These are phyloP conservation scores for Lithosia quadra DNA, from an alignment of 2,888 invertebrate genomes.

Conservation along the genomic window DNA sequence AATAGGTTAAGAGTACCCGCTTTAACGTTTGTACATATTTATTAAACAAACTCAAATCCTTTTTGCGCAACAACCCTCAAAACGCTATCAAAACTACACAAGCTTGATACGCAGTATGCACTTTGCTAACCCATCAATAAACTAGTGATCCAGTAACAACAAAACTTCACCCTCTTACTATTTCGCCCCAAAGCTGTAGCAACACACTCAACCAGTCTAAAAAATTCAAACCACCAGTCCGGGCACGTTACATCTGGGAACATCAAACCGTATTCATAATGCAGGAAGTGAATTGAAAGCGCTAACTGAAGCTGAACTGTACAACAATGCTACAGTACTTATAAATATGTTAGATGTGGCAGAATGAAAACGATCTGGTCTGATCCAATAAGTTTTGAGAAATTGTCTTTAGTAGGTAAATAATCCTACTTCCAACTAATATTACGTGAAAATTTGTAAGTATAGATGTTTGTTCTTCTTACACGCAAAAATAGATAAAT, in stretches of 20 bases:
- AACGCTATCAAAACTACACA: not conserved
- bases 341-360: slow-evolving; percentile 17
- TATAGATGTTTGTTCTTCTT: too few relatives aligned
- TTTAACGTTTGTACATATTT: too few relatives aligned
- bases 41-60: not conserved
- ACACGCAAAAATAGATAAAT: too few relatives aligned
- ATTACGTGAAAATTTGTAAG: too few relatives aligned
- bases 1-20: too few relatives aligned
- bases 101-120: not conserved
- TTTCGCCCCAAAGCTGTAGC: not conserved
- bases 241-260: slow-evolving; percentile 12
- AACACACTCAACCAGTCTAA: slow-evolving; percentile 17
- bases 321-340: slow-evolving; percentile 5
- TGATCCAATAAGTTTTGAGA: not conserved
- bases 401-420: not conserved
- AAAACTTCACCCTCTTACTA: not conserved
- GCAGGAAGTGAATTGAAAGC: slow-evolving; percentile 20
- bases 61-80: not conserved
- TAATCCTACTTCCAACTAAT: too few relatives aligned
- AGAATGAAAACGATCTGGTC: too few relatives aligned
- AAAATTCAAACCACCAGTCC: slow-evolving; percentile 17
- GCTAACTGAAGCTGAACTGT: slow-evolving; percentile 10
- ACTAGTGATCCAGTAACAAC: not conserved
- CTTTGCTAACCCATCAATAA: not conserved
- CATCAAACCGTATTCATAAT: slow-evolving; percentile 24